Conservation (phyloP, 2,113 vertebrate genomes). For the Nothobranchius kuhntae region DNA sequence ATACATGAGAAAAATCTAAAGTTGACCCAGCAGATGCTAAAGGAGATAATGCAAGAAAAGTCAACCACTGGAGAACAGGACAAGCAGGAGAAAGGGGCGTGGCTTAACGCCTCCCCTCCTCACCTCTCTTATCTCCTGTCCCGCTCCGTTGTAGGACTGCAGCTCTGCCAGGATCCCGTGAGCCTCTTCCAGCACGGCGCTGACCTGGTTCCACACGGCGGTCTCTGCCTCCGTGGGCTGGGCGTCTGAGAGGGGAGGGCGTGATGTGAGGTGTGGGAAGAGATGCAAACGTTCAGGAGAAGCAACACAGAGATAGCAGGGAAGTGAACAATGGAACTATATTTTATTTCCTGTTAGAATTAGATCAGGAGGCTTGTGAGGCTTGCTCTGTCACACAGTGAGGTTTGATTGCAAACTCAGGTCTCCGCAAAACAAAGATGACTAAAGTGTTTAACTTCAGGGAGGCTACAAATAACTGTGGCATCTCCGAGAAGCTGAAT, state of each 20-base stretch:
- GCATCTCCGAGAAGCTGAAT: background rate
- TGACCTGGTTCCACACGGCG: constrained; percentile 93
- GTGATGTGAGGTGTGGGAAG: constrained; percentile 30
- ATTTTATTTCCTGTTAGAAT: constrained; percentile 5
- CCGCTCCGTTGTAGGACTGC: constrained; percentile 90
- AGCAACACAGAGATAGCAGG: background rate
- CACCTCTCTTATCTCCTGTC: constrained; percentile 93
- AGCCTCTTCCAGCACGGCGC: constrained; percentile 90
- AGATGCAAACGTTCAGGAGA: constrained; percentile 13
- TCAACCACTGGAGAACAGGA: no score
- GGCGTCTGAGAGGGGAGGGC: constrained; percentile 81
- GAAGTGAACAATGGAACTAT: constrained; percentile 19
- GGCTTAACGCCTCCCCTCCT: constrained; percentile 22
- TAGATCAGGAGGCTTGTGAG: constrained; percentile 15
- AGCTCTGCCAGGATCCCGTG: constrained; percentile 88
- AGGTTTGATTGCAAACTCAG: constrained; percentile 15
- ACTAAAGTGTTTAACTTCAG: constrained; percentile 22
- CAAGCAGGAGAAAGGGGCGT: no score
- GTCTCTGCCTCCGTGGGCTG: constrained; percentile 93
- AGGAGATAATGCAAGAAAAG: no score
- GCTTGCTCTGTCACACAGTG: constrained; percentile 55
- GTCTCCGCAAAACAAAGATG: background rate
- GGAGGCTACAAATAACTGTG: background rate
- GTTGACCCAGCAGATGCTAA: no score
- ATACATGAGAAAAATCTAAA: no score